Base-by-base conservation (phyloP, 2,113 vertebrate genomes). In the Zosterops japonicus region DNA sequence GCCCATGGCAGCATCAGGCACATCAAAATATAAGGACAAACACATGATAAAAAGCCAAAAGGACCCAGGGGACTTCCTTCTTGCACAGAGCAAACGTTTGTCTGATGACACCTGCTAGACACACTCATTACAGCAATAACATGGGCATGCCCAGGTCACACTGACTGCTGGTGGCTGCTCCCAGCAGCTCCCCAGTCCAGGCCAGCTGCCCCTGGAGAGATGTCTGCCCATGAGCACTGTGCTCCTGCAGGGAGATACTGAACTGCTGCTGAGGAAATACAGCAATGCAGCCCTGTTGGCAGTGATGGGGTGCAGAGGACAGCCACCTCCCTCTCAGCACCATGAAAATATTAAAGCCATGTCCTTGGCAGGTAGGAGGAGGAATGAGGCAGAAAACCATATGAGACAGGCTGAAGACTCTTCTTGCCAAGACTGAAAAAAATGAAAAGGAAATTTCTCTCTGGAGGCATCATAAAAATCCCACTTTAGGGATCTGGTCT, bases 321-420 rank as follows among this genome's bases (percentile, higher is more conserved):
- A 71, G 65, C 57, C 0, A 0, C 69, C n/a, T 86, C 56, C 41
- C 56, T 63, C 72, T 47, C 88, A 67, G 83, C 68, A 74, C 56
- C 49, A 35, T 0, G 0, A 63, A 80, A 85, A 83, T 75, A 55
- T 70, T 86, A 8, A 3, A 94, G 56, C 67, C 7, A 0, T 87
- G 83, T 90, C 93, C 79, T 95, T 88, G 83, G 93, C 96, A 96
- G 90, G 88, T 91, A 53, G 44, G 28, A 70, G n/a, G n/a, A 90
- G 31, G 61, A 95, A 92, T 68, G 92, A 96, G 86, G 92, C 83
- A 89, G 72, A 93, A 96, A 93, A 96, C 56, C 6, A 0, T 67
- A 68, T 57, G 44, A 93, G 86, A 83, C 92, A 87, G 85, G 53
- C 76, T 84, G 55, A 83, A 89, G 83, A 71, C 56, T 83, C 65